Evolutionary conservation across 2,113 vertebrate species (phyloP).

Genomic region (Oreocharis arfaki): DNA sequence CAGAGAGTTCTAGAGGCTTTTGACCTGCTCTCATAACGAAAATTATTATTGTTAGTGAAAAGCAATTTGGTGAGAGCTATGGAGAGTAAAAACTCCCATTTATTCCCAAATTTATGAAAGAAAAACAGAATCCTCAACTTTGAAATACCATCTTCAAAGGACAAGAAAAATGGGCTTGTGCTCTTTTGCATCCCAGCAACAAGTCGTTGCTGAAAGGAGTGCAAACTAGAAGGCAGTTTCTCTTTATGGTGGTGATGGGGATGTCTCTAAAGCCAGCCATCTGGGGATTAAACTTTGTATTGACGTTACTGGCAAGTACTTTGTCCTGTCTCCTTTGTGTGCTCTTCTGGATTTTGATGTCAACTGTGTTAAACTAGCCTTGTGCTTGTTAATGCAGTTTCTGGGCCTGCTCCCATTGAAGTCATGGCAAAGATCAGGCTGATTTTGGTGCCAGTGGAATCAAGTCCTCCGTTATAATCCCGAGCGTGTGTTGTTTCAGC

Average conservation of each 20-base stretch:
- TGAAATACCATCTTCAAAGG: conserved; percentile 42
- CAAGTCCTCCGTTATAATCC: neutral
- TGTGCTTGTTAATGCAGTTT: conserved; percentile 45
- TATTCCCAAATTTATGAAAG: neutral
- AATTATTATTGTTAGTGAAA: conserved; percentile 23
- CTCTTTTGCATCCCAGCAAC: conserved; percentile 39
- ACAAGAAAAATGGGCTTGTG: conserved; percentile 11
- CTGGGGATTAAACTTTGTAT: conserved; percentile 62
- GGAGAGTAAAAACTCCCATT: neutral
- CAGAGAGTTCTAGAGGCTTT: neutral
- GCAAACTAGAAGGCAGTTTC: conserved; percentile 29
- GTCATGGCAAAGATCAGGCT: conserved; percentile 54
- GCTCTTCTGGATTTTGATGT: conserved; percentile 59
- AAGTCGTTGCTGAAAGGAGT: conserved; percentile 33
- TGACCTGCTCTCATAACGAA: neutral
- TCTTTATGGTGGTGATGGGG: conserved; percentile 44
- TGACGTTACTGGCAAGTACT: conserved; percentile 44
- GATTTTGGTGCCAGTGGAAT: neutral
- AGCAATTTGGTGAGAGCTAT: conserved; percentile 4
- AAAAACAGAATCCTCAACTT: neutral
- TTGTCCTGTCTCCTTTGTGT: conserved; percentile 62
- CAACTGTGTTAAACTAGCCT: conserved; percentile 52
- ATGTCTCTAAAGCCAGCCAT: conserved; percentile 54
- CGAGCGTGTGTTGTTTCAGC: neutral
- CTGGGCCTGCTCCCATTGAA: conserved; percentile 44